Evolutionary conservation across 2,113 vertebrate genomes (phyloP).

Genomic region (Ammodramus savannarum): DNA sequence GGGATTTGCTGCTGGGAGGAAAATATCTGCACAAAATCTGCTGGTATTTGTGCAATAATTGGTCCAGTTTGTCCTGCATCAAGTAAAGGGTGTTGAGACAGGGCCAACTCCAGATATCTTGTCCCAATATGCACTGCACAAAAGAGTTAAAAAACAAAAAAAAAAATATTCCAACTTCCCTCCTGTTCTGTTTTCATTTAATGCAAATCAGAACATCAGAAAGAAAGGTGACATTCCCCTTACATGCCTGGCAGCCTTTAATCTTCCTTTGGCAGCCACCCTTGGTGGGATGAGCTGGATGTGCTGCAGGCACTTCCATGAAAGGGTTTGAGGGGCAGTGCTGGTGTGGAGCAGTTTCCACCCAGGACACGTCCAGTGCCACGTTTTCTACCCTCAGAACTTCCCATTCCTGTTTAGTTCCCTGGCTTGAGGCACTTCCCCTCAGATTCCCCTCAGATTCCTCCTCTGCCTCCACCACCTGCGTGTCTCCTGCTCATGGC

Average conservation of each 20-base stretch:
- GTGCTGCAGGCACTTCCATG: neutral
- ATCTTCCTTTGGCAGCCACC: neutral
- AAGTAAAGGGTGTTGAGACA: neutral
- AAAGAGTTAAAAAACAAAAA: neutral
- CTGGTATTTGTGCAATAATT: neutral
- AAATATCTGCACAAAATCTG: neutral
- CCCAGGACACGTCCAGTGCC: neutral
- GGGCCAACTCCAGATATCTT: neutral
- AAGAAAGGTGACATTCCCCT: neutral
- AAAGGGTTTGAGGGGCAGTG: neutral
- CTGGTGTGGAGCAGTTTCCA: neutral
- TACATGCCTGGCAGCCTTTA: neutral
- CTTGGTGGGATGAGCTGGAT: neutral
- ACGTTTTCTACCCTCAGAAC: neutral
- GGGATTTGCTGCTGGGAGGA: neutral
- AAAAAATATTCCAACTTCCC: neutral
- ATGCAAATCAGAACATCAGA: neutral
- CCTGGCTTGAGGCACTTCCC: neutral
- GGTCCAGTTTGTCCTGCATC: neutral
- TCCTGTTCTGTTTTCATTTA: neutral
- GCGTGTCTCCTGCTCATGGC: accelerated
- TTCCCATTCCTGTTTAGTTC: neutral
- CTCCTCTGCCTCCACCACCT: neutral
- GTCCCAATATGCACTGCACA: neutral
- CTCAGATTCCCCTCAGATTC: neutral